A percentile compares a stretch with the other conserved stretches of the same genome.
phyloP scores from a whole-genome alignment of 2,113 vertebrate species.

The Alces alces region DNA sequence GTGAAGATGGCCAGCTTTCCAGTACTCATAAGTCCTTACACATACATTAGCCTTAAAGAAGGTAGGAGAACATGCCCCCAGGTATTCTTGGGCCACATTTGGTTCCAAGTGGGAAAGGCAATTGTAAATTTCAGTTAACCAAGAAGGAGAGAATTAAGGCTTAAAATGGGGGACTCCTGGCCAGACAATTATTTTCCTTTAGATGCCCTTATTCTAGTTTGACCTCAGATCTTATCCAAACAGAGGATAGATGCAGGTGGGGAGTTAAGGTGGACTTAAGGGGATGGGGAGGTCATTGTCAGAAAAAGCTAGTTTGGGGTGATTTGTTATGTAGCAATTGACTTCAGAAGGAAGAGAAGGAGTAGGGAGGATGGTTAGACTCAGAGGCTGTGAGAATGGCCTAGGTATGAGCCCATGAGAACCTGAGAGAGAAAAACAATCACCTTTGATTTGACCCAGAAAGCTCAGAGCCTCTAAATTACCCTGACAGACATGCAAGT shows the following conservation, averaged over 20 bases:
- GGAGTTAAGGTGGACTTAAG: background rate
- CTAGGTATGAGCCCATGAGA: background rate
- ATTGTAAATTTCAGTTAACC: background rate
- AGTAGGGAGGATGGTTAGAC: background rate
- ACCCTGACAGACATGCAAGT: background rate
- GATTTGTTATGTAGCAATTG: background rate
- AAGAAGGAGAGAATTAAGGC: background rate
- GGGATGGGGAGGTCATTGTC: background rate
- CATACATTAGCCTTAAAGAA: background rate
- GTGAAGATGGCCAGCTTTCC: background rate
- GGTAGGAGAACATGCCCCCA: background rate
- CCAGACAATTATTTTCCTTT: background rate
- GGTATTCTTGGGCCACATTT: background rate
- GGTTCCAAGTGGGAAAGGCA: background rate
- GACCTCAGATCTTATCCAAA: background rate
- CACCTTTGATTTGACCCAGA: background rate
- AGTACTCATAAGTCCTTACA: background rate
- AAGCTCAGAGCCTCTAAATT: background rate
- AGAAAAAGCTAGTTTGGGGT: background rate
- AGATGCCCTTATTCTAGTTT: background rate
- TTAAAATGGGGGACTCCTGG: background rate
- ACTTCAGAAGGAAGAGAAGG: background rate
- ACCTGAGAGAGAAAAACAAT: background rate
- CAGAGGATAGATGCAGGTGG: background rate
- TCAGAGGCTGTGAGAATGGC: background rate